Conservation (phyloP, 2,113 vertebrate genomes). For the Nesoenas mayeri region DNA sequence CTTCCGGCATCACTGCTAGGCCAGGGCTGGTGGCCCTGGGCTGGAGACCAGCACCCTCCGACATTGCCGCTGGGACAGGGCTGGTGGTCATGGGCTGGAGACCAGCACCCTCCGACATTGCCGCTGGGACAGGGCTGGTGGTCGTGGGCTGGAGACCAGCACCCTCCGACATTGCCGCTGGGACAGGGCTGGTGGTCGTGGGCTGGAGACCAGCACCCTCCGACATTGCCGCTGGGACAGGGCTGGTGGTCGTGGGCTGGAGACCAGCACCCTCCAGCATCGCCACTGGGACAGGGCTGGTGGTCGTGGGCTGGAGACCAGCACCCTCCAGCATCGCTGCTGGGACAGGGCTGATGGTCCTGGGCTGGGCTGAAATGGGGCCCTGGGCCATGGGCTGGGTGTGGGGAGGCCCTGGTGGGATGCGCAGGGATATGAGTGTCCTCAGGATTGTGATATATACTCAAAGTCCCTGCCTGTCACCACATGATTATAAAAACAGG, state of each 20-base stretch:
- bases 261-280: neutral
- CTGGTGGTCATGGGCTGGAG: neutral
- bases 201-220: neutral
- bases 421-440: neutral
- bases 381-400: neutral
- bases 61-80: neutral
- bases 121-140: neutral
- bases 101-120: accelerated
- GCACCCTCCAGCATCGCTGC: neutral
- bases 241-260: neutral
- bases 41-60: neutral
- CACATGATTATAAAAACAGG: neutral
- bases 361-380: neutral
- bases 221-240: neutral
- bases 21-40: neutral
- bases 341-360: neutral
- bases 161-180: neutral
- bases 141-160: neutral
- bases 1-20: accelerated
- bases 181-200: neutral
- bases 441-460: accelerated
- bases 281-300: neutral
- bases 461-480: neutral
- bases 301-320: neutral
- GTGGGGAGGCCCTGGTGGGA: accelerated